Conservation (phyloP, 2,888 invertebrate genomes). For the Drosophila incognita region DNA sequence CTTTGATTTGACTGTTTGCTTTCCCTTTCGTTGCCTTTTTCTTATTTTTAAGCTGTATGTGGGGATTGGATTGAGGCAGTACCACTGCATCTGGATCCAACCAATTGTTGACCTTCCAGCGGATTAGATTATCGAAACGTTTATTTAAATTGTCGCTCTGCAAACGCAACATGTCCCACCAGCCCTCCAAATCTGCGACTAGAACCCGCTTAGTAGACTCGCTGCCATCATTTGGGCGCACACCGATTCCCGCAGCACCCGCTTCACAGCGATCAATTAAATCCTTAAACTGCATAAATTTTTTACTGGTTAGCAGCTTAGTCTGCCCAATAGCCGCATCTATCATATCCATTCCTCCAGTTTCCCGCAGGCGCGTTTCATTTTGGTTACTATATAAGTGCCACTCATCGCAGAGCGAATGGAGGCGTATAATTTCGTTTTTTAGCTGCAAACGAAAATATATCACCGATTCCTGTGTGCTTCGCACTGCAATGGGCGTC, state of each 20-base stretch:
- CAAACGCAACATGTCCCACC: conserved; percentile 88
- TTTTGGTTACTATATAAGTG: conserved; percentile 77
- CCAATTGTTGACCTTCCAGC: conserved; percentile 82
- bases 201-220: conserved; percentile 75
- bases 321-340: conserved; percentile 91
- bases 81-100: conserved; percentile 74
- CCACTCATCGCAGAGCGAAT: conserved; percentile 86
- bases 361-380: conserved; percentile 81
- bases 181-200: conserved; percentile 90
- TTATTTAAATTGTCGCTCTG: conserved; percentile 83
- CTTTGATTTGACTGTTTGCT: conserved; percentile 66
- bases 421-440: conserved; percentile 85
- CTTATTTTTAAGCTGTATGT: conserved; percentile 34
- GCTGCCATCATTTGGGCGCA: conserved; percentile 64
- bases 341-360: conserved; percentile 86
- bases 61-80: conserved; percentile 22
- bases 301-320: conserved; percentile 89
- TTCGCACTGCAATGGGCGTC: conserved; percentile 40
- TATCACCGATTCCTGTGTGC: conserved; percentile 73
- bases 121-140: conserved; percentile 78
- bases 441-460: conserved; percentile 83
- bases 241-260: conserved; percentile 55
- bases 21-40: conserved; percentile 31
- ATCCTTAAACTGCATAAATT: conserved; percentile 89
- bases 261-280: conserved; percentile 85